These are phyloP conservation scores for Crotalus viridis DNA, from an alignment of 2,113 vertebrate species.

Conservation along the genomic window DNA sequence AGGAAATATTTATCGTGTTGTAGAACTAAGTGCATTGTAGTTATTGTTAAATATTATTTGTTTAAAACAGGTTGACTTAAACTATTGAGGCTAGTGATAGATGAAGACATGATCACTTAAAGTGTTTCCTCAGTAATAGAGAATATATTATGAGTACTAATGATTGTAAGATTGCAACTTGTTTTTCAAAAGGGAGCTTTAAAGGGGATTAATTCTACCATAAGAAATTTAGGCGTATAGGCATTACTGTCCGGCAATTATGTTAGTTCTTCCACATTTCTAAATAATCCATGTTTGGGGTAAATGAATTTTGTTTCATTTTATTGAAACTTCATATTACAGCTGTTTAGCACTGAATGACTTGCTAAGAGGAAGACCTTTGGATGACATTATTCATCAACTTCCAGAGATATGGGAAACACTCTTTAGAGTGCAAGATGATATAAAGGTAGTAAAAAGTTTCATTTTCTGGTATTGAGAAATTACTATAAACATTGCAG, in stretches of 20 bases:
- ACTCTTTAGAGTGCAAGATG: slow-evolving; percentile 95
- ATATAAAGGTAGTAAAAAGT: slow-evolving; percentile 86
- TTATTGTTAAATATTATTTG: not conserved
- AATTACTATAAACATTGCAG: not conserved
- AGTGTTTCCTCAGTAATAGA: not conserved
- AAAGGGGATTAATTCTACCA: not conserved
- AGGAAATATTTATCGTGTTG: not conserved
- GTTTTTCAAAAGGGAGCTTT: not conserved
- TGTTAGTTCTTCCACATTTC: not conserved
- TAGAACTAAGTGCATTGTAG: not conserved
- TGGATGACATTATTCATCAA: slow-evolving; percentile 89
- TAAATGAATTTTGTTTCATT: not conserved
- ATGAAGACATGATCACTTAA: not conserved
- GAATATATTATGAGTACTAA: not conserved
- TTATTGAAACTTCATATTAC: not conserved
- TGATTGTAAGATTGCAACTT: not conserved
- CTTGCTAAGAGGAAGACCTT: slow-evolving; percentile 86
- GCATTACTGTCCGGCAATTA: not conserved
- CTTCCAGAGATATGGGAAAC: slow-evolving; percentile 96
- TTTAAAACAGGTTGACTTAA: not conserved
- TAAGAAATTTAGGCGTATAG: not conserved
- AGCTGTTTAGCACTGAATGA: slow-evolving; percentile 96
- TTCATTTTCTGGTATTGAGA: not conserved
- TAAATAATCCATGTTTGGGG: not conserved
- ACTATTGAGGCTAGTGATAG: not conserved